Evolutionary conservation across 2,888 invertebrate genomes (phyloP).

Genomic region (Limnephilus auricula): DNA sequence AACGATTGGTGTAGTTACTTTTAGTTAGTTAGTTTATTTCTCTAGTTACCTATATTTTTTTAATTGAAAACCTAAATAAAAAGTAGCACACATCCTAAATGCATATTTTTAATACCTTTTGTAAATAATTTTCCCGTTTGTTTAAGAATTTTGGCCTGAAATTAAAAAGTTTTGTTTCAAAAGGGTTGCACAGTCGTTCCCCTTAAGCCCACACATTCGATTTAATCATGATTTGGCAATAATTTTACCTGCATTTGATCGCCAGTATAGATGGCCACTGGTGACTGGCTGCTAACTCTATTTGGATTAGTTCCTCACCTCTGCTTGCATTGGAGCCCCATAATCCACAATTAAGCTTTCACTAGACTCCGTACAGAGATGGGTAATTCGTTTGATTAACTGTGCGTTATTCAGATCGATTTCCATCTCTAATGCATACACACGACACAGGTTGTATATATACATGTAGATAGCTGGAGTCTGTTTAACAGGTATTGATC

Average conservation of each 20-base stretch:
- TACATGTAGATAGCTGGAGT: neutral
- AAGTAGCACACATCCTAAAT: too few relatives aligned
- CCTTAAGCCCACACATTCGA: too few relatives aligned
- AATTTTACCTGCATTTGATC: neutral
- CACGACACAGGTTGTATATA: neutral
- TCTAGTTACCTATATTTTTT: too few relatives aligned
- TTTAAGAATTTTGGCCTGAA: too few relatives aligned
- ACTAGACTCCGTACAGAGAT: neutral
- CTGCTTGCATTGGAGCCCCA: neutral
- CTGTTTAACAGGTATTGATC: neutral
- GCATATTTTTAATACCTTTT: too few relatives aligned
- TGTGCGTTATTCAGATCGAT: neutral
- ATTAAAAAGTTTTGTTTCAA: too few relatives aligned
- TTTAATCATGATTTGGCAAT: neutral
- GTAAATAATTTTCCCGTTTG: too few relatives aligned
- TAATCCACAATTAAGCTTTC: neutral
- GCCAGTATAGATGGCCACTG: neutral
- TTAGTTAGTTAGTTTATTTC: too few relatives aligned
- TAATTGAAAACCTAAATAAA: too few relatives aligned
- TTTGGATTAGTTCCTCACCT: neutral
- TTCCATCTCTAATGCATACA: neutral
- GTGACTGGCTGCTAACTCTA: neutral
- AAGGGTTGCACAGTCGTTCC: too few relatives aligned
- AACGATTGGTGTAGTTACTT: too few relatives aligned
- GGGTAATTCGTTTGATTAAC: neutral